Base-by-base conservation (phyloP, 2,797 vertebrate genomes). In the Rhinella marina region DNA sequence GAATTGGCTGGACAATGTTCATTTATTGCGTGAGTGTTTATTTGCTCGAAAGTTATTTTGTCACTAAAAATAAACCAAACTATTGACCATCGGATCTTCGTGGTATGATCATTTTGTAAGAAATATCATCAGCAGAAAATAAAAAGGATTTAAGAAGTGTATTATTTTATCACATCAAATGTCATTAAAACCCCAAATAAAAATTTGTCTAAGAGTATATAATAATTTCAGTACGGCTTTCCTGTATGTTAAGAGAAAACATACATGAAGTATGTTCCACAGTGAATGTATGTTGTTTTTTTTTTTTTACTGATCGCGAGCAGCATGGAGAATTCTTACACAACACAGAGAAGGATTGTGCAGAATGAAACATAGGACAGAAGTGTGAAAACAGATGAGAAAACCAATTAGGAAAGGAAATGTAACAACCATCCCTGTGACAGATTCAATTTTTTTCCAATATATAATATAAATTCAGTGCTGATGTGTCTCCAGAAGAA, bases 371-470 rank as follows among this genome's bases (percentile, higher is more conserved):
- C 50, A 32, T 17, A 72, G 52, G 27, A 72, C 16, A 73, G 7
- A 29, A 73, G 14, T 73, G 82, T 70, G 27, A 72, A 73, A 12
- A 52, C 52, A 29, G 50, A 54, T n/a, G 62, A 82, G 1, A 41
- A 81, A 81, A 66, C 59, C 80, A 50, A 81, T 81, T 81, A 81
- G 32, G 59, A 81, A 48, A 7, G 32, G 61, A 81, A 81, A 66
- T 81, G 41, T 17, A 66, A 66, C 79, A 64, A 64, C 59, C 62
- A 66, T 66, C 52, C 21, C 80, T 41, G 9, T 81, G 59, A 66
- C 80, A 81, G 80, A 66, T 81, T 81, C 80, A 81, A 81, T 81
- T 23, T n/a, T 12, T 62, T 50, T 66, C 23, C 80, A 66, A 66
- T 50, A 50, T 81, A 41, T 50, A 81, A 66, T 61, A 81, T 41